These are phyloP conservation scores for Crypturellus undulatus DNA, from an alignment of 2,113 vertebrate genomes.

Conservation along the genomic window DNA sequence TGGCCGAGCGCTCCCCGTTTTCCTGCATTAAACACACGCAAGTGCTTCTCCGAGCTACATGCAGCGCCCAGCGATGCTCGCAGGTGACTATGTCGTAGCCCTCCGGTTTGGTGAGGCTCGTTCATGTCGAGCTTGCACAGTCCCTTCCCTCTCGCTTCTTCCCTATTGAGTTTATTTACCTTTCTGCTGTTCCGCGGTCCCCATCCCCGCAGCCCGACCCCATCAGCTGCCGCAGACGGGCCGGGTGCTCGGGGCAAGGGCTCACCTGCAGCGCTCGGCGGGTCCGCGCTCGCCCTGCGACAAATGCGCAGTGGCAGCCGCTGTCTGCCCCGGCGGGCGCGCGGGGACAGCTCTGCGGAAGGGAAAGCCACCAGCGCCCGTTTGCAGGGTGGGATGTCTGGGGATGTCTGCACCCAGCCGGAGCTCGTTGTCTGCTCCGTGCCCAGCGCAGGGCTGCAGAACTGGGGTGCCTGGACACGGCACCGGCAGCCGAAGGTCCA, in stretches of 20 bases:
- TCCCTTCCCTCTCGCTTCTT: background rate
- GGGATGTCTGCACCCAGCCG: fast-evolving
- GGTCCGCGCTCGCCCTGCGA: background rate
- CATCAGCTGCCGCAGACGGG: background rate
- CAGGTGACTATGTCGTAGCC: background rate
- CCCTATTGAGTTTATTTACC: background rate
- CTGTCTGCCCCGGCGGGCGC: background rate
- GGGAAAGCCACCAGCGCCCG: background rate
- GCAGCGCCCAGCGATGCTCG: background rate
- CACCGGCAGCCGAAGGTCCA: background rate
- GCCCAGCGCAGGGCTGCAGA: background rate
- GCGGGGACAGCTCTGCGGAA: fast-evolving
- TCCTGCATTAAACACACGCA: background rate
- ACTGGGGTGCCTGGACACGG: background rate
- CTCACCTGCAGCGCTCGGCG: background rate
- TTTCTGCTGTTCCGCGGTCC: too few relatives aligned
- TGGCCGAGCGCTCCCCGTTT: background rate
- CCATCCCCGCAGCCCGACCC: too few relatives aligned
- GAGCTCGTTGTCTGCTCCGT: background rate
- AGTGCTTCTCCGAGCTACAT: background rate
- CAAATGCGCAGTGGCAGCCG: fast-evolving
- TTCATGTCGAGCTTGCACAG: background rate
- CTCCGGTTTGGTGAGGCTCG: background rate
- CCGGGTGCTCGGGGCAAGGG: background rate
- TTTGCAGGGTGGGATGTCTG: background rate